phyloP scores from a whole-genome alignment of 1,140 invertebrate genomes.

The Aphelinus atriplicis region DNA sequence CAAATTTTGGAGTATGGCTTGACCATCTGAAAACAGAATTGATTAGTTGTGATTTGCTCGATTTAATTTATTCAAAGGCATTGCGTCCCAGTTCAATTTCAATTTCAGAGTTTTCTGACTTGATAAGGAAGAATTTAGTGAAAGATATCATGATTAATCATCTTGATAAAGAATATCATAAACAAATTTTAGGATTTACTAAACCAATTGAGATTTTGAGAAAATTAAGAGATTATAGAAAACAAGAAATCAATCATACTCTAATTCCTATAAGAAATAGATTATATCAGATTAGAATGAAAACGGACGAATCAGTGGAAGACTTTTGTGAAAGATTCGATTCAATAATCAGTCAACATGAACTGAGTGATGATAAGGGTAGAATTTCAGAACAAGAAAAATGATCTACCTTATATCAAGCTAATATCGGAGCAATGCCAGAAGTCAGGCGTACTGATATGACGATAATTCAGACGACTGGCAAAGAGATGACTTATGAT shows the following conservation, averaged over 20 bases:
- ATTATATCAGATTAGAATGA: too few relatives aligned
- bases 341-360: too few relatives aligned
- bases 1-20: too few relatives aligned
- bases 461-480: too few relatives aligned
- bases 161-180: conserved; percentile 40
- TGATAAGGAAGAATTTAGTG: conserved; percentile 39
- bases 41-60: conserved; percentile 43
- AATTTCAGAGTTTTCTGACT: conserved; percentile 30
- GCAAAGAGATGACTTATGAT: too few relatives aligned
- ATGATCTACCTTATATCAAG: conserved; percentile 40
- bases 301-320: too few relatives aligned
- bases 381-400: conserved; percentile 44
- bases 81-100: conserved; percentile 9
- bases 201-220: conserved; percentile 42
- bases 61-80: conserved; percentile 45
- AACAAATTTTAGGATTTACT: conserved; percentile 41
- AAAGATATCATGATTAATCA: conserved; percentile 46
- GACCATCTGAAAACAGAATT: conserved; percentile 15
- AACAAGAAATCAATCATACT: conserved; percentile 40
- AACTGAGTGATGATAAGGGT: conserved; percentile 5
- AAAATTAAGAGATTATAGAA: conserved; percentile 41
- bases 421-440: too few relatives aligned
- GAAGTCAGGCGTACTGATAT: too few relatives aligned
- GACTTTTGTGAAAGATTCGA: too few relatives aligned
- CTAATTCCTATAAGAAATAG: conserved; percentile 41